phyloP scores from a whole-genome alignment of 2,113 vertebrate genomes.

The Apistogramma diplotaenia region DNA sequence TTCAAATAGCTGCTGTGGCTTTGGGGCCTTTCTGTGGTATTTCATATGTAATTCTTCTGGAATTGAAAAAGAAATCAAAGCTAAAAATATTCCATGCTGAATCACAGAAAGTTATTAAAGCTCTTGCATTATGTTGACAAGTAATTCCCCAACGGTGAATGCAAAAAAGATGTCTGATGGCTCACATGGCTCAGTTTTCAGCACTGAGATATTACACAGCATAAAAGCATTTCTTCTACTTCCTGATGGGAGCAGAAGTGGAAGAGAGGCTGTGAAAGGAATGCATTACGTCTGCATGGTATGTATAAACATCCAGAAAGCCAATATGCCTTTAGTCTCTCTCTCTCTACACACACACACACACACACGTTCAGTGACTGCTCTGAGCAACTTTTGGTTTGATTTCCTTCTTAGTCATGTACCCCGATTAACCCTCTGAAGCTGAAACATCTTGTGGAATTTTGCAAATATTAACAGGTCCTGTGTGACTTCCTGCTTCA shows the following conservation, averaged over 20 bases:
- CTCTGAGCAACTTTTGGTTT: constrained; percentile 40
- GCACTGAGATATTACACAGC: neutral
- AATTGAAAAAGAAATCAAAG: neutral
- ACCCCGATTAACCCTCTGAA: constrained; percentile 19
- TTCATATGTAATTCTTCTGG: neutral
- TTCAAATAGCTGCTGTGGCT: neutral
- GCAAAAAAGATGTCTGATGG: neutral
- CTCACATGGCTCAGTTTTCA: constrained; percentile 24
- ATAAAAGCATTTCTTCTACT: constrained; percentile 31
- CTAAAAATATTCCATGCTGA: neutral
- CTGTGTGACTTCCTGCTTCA: neutral
- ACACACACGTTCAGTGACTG: constrained; percentile 11
- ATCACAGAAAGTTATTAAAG: neutral
- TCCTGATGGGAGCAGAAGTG: constrained; percentile 49
- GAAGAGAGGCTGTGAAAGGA: constrained; percentile 57
- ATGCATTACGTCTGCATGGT: constrained; percentile 60
- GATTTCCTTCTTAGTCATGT: constrained; percentile 16
- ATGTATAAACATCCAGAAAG: constrained; percentile 67
- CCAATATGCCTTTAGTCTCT: constrained; percentile 48
- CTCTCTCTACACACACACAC: neutral
- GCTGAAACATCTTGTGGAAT: neutral
- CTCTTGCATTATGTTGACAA: neutral
- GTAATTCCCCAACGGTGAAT: neutral
- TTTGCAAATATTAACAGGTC: neutral
- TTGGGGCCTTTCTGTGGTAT: neutral